These are phyloP conservation scores for Phalera bucephala DNA, from an alignment of 2,888 invertebrate genomes.

Conservation along the genomic window DNA sequence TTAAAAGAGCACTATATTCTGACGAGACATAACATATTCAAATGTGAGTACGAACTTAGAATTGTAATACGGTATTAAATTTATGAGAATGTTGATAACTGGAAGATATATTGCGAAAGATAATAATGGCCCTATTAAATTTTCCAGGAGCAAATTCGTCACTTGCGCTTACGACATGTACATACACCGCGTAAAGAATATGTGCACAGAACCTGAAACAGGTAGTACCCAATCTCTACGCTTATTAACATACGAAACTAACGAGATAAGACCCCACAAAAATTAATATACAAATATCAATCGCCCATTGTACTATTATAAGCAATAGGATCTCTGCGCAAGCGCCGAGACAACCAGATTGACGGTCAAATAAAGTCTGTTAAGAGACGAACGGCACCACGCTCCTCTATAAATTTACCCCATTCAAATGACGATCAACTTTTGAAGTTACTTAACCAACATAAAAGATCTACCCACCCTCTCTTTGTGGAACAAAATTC, in stretches of 20 bases:
- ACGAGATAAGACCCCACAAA: constrained; percentile 23
- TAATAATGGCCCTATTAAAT: too few relatives aligned
- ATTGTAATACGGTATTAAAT: background rate
- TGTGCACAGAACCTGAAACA: too few relatives aligned
- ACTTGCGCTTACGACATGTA: too few relatives aligned
- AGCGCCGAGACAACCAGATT: constrained; percentile 50
- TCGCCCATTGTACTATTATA: constrained; percentile 50
- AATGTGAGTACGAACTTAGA: constrained; percentile 4
- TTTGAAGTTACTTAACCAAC: constrained; percentile 59
- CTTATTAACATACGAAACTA: constrained; percentile 16
- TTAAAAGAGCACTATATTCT: constrained; percentile 8
- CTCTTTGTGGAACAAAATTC: constrained; percentile 9
- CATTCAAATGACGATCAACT: constrained; percentile 74
- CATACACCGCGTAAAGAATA: too few relatives aligned
- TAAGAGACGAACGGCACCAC: constrained; percentile 57
- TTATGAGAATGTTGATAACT: background rate
- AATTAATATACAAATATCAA: constrained; percentile 40
- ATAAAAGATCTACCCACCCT: constrained; percentile 40
- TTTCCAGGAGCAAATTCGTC: too few relatives aligned
- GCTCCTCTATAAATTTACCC: constrained; percentile 59
- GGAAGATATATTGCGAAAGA: background rate
- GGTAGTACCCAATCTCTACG: too few relatives aligned
- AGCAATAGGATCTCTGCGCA: constrained; percentile 49
- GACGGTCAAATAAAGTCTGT: constrained; percentile 61
- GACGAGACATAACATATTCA: constrained; percentile 10